Evolutionary conservation across 2,113 vertebrate genomes (phyloP), one percentile per base, ranked within the genome.

Genomic region (Phasianus colchicus): DNA sequence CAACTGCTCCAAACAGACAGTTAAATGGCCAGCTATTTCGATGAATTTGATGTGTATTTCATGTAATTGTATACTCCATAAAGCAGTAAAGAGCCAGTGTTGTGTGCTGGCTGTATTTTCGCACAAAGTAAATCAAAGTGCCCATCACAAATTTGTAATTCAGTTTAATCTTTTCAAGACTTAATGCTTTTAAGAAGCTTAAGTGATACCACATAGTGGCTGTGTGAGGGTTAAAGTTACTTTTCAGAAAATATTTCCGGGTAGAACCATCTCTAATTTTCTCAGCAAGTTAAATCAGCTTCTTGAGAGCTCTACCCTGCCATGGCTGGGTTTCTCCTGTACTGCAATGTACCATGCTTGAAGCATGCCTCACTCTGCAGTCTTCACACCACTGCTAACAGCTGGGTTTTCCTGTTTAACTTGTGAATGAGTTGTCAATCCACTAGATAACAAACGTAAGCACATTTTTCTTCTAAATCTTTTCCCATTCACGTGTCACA

Each of bases 21-120:
- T 94, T 97, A 95, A 96, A 97, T 92, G 89, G 89, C 66, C 83
- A 78, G 75, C 85, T 95, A 92, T 97, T 97, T 92, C 88, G 94
- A 93, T 93, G 88, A 96, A 83, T 91, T 95, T 96, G 93, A 97
- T 96, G 91, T 80, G 80, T 89, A 71, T 96, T 95, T 97, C 86
- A 83, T 92, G 92, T 96, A 97, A 97, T 86, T 95, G 92, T 90
- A 84, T 93, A 90, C 74, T 92, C 34, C 70, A 92, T 82, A 91
- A 88, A 96, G 92, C 78, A 93, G 82, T 96, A 88, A 92, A 97
- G 97, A 91, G 55, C 52, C 83, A 74, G 19, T 95, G 76, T 92
- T 91, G 74, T 87, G 74, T 86, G 50, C 77, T 84, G 58, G 71
- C 77, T 96, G 65, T 82, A 73, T 67, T 88, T 92, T 96, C 88